Percentiles rank a stretch among this genome's conserved stretches.
phyloP scores from a whole-genome alignment of 1,140 invertebrate genomes.

The Coelopa frigida region DNA sequence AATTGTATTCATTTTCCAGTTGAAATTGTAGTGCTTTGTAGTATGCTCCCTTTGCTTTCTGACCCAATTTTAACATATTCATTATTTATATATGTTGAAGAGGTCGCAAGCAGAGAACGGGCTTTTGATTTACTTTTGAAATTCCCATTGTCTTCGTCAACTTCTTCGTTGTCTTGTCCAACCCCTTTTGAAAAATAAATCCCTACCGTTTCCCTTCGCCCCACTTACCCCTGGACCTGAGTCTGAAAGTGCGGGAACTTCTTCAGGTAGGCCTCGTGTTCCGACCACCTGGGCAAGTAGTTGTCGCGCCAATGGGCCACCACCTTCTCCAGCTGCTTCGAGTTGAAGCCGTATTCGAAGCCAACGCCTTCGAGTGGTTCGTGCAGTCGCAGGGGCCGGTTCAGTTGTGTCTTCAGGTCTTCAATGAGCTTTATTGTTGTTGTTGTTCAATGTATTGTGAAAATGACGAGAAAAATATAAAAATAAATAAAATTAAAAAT shows the following conservation, averaged over 20 bases:
- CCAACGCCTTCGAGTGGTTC: slow-evolving; percentile 58
- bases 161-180: background rate
- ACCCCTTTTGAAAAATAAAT: slow-evolving; percentile 1
- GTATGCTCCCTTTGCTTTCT: too few species aligned
- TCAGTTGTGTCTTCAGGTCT: slow-evolving; percentile 55
- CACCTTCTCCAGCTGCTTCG: slow-evolving; percentile 57
- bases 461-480: too few species aligned
- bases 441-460: too few species aligned
- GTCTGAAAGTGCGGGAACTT: slow-evolving; percentile 65
- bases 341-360: slow-evolving; percentile 74
- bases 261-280: slow-evolving; percentile 62
- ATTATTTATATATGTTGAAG: too few species aligned
- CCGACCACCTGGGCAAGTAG: slow-evolving; percentile 61
- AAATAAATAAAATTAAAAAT: too few species aligned
- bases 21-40: too few species aligned
- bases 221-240: slow-evolving; percentile 54
- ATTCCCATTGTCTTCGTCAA: background rate
- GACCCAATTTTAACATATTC: too few species aligned
- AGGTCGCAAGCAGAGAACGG: too few species aligned
- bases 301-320: slow-evolving; percentile 64
- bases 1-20: too few species aligned
- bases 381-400: slow-evolving; percentile 48
- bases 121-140: too few species aligned
- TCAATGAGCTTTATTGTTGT: slow-evolving; percentile 53
- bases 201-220: too few species aligned